Base-by-base conservation (phyloP, 2,113 vertebrate species). In the Corythornis cristatus region DNA sequence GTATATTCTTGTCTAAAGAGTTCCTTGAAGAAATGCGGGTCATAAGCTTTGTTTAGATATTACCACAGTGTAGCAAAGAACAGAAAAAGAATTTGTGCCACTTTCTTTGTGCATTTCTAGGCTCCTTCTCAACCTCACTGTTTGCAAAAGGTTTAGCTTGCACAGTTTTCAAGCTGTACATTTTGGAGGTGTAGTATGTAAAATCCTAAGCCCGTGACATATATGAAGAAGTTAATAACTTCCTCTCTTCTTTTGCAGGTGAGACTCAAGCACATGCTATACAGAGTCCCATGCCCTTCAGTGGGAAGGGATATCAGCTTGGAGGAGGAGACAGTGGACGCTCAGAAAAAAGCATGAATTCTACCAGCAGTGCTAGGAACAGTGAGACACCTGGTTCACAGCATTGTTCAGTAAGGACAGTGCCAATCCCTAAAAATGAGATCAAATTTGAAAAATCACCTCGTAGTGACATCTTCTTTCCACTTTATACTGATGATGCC, bases 301-400 rank as follows among this genome's bases (percentile, higher is more conserved):
- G 97, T 76, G 99, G 99, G 19, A 98, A 82, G 79, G 99, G 99
- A 3, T 98, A 98, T 90, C 72, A 98, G 9, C 98, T 99, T 15
- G 98, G 98, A 83, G 97, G 97, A 31, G 89, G 72, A 45, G 97
- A 95, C 2, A 62, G 62, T 70, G 51, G 77, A 0, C 73, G 70
- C 1, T 93, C 96, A 23, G 94, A 83, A 45, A 97, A 84, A 72
- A 50, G 26, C 62, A 65, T 56, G 50, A 68, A 74, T 60, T 85
- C 92, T 29, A 67, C 29, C 31, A 88, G 42, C 29, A 7, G 28
- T 42, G 25, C 19, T 81, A 78, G 91, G 61, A 88, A 20, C n/a
- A 82, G 28, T 40, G 88, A 92, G 51, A 62, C 48, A 45, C 37
- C 83, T 10, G 64, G 51, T 85, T 94, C 72, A 15, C 89, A 85